A percentile compares a stretch with the other conserved stretches of the same genome.
These are phyloP conservation scores for Mesitornis unicolor DNA, from an alignment of 2,113 vertebrate species.

Conservation along the genomic window DNA sequence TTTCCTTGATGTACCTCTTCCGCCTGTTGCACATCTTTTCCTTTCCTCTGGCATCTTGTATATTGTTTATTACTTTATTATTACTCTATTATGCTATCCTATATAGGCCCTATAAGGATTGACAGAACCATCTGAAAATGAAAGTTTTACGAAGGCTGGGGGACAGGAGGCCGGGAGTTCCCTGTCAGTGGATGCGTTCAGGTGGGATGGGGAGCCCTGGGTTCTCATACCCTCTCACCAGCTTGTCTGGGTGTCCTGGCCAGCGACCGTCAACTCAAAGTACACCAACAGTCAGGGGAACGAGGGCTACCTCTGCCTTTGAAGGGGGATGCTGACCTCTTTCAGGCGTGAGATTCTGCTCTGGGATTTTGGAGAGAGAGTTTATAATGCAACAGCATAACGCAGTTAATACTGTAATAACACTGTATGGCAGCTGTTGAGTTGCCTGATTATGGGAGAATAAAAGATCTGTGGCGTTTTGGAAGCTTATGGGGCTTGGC, in stretches of 20 bases:
- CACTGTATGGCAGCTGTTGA: background rate
- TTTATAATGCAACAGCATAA: background rate
- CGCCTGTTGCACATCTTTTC: background rate
- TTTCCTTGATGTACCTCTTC: background rate
- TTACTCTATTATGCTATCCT: background rate
- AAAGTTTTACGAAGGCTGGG: background rate
- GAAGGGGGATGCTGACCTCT: background rate
- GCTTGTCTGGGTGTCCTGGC: background rate
- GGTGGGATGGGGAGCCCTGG: background rate
- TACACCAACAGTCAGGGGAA: background rate
- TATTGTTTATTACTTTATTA: background rate
- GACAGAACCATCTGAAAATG: background rate
- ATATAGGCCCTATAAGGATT: fast-evolving
- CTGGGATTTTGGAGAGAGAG: background rate
- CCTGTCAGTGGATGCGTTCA: background rate
- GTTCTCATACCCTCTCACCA: background rate
- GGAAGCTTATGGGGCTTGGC: background rate
- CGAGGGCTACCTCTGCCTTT: background rate
- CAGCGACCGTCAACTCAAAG: background rate
- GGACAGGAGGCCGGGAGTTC: background rate
- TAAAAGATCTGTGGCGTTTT: background rate
- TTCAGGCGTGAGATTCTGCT: background rate
- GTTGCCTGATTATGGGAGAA: background rate
- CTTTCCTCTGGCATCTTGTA: background rate
- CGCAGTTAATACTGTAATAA: background rate